Conservation (phyloP, 2,797 vertebrate genomes). For the Gallinago stenura region DNA sequence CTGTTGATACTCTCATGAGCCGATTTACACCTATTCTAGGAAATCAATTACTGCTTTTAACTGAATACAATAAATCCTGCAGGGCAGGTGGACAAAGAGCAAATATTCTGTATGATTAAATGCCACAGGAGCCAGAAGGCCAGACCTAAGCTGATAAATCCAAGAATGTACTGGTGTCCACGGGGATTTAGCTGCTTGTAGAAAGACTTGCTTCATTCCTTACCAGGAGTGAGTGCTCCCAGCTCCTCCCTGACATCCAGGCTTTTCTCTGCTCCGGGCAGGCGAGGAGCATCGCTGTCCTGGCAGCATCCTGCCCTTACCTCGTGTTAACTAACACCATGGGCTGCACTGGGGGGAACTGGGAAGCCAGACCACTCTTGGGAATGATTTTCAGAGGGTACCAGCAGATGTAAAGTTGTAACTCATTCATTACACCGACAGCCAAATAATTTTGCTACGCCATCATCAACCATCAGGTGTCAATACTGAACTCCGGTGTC, state of each 20-base stretch:
- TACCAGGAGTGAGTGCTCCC: not conserved
- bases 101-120: not conserved
- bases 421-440: conserved; percentile 26
- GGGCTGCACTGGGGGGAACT: not conserved
- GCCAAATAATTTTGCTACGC: not conserved
- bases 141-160: not conserved
- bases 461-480: not conserved
- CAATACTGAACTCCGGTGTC: not conserved
- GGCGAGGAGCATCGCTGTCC: not conserved
- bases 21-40: not conserved
- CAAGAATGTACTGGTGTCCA: not conserved
- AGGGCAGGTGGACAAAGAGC: not conserved
- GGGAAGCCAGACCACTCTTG: not conserved
- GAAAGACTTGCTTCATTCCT: not conserved
- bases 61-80: not conserved
- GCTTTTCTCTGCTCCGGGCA: not conserved
- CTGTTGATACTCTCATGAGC: not conserved
- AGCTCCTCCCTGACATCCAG: not conserved
- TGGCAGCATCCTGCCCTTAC: not conserved
- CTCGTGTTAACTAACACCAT: not conserved
- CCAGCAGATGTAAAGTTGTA: not conserved
- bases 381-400: not conserved
- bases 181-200: not conserved
- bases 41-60: conserved; percentile 48
- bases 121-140: not conserved